phyloP scores from a whole-genome alignment of 2,797 vertebrate genomes.

The Rhinatrema bivittatum region DNA sequence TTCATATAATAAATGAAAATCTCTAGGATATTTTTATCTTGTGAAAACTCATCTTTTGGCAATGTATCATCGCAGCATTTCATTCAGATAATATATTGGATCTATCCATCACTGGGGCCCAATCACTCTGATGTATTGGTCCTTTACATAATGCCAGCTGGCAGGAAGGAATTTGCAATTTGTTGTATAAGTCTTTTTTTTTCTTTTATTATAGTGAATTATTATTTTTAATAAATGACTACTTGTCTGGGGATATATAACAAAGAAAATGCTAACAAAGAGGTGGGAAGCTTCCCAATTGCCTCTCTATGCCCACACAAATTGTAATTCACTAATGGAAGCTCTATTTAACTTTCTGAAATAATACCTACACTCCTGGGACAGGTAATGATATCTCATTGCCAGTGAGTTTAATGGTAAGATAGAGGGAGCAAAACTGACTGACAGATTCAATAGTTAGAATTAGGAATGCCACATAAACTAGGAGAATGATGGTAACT shows the following conservation, averaged over 20 bases:
- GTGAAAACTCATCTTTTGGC: too few species aligned
- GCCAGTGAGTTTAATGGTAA: too few species aligned
- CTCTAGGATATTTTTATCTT: too few species aligned
- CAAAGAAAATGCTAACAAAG: not conserved
- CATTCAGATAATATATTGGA: conserved; percentile 24
- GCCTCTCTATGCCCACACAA: not conserved
- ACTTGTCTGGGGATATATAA: conserved; percentile 21
- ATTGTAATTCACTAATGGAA: too few species aligned
- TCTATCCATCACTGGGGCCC: conserved; percentile 4
- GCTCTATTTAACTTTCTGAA: too few species aligned
- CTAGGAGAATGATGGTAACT: too few species aligned
- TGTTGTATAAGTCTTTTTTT: conserved; percentile 23
- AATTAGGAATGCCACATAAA: too few species aligned
- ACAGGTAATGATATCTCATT: too few species aligned
- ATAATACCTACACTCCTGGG: too few species aligned
- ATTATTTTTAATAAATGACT: conserved; percentile 20
- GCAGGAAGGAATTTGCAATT: conserved; percentile 30
- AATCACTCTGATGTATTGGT: conserved; percentile 27
- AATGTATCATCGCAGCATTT: conserved; percentile 22
- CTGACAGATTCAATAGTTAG: too few species aligned
- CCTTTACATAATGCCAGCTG: conserved; percentile 36
- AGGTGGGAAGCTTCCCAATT: not conserved
- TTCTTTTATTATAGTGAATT: conserved; percentile 36
- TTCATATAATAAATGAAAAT: too few species aligned
- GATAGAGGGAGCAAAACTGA: too few species aligned